phyloP scores from a whole-genome alignment of 2,888 invertebrate genomes.

The Hyalella azteca region DNA sequence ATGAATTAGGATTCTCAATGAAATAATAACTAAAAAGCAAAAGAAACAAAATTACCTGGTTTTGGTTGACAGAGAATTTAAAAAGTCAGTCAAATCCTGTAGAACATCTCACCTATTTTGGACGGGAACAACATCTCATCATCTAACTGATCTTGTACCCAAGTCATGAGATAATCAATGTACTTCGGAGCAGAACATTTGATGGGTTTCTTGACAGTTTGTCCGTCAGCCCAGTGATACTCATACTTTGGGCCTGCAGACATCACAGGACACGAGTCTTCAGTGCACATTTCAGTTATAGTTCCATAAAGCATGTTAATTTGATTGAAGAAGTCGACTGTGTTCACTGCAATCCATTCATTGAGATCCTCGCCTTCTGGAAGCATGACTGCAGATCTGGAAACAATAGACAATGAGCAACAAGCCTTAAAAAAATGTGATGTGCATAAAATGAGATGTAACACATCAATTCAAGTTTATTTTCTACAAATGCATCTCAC shows the following conservation, averaged over 20 bases:
- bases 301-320: conserved; percentile 99
- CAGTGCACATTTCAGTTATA: conserved; percentile 99
- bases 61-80: too few relatives aligned
- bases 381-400: conserved; percentile 82
- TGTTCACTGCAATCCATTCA: conserved; percentile 99
- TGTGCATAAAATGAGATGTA: too few relatives aligned
- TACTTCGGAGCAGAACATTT: conserved; percentile 99
- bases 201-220: conserved; percentile 96
- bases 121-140: conserved; percentile 98
- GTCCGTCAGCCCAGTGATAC: conserved; percentile 99
- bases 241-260: conserved; percentile 99
- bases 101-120: conserved; percentile 88
- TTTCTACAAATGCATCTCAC: too few relatives aligned
- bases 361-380: conserved; percentile 99
- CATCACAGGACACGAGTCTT: conserved; percentile 97
- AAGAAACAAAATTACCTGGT: too few relatives aligned
- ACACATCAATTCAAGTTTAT: too few relatives aligned
- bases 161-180: conserved; percentile 99
- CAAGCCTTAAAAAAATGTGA: too few relatives aligned
- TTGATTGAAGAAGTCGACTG: conserved; percentile 99
- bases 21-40: too few relatives aligned
- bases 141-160: conserved; percentile 99
- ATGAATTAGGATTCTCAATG: too few relatives aligned
- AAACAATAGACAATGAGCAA: conserved; percentile 74
- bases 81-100: too few relatives aligned